Base-by-base conservation (phyloP, 1,140 invertebrate species). In the Eueides isabella region DNA sequence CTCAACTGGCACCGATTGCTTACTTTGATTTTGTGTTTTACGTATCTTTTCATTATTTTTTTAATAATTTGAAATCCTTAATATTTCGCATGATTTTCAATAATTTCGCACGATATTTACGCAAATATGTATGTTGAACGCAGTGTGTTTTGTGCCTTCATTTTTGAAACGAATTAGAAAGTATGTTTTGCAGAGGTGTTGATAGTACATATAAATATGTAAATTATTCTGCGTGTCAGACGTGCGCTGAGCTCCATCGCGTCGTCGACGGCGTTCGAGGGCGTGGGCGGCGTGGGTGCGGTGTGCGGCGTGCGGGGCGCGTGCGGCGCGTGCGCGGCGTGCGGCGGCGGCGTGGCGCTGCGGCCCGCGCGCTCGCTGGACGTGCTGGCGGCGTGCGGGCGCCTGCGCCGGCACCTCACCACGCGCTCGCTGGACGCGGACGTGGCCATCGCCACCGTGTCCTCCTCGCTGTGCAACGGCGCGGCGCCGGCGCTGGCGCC, bases 171-270 rank as follows among this genome's bases (percentile, higher is more conserved):
- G 1, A 11, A 6, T n/a, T 5, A 14, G 16, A 16, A 6, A n/a
- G n/a, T 44, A 19, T 44, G n/a, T 44, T 48, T 5, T 26, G 5
- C 5, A 11, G 11, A 11, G 12, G 11, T 38, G 5, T 38, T 12
- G 12, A 38, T 12, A 38, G 35, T 38, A 12, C 35, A 38, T 12
- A 3, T 12, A 5, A 11, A n/a, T 3, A 26, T 0, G 2, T 23
- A 6, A n/a, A 48, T 11, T 0, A 5, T 14, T 55, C 2, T 62
- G 61, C 11, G 14, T 6, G 5, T 14, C 82, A 93, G 92, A 79
- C 79, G 91, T 73, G 89, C 91, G 41, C 71, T 94, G 72, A 92
- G 90, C 70, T 92, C 93, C 9, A 94, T 94, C 76, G 90, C 92
- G 69, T 93, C 93, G 69, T 92, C 90, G 71, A 87, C 88, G 64